Percentiles rank a stretch among this genome's conserved stretches.
These are phyloP conservation scores for Arnoldichthys spilopterus DNA, from an alignment of 2,797 vertebrate genomes.

Conservation along the genomic window DNA sequence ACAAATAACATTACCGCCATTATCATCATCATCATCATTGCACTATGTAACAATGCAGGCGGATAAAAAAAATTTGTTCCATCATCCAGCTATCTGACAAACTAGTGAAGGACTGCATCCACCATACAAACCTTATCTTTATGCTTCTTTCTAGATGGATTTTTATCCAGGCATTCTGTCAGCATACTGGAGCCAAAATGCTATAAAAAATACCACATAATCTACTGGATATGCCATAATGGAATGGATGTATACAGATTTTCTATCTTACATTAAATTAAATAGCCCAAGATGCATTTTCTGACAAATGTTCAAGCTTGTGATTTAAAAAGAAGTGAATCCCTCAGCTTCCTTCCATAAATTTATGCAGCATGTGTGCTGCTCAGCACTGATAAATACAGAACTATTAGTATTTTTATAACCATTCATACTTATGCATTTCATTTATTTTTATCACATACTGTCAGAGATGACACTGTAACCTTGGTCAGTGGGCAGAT, in stretches of 20 bases:
- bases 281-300: conserved; percentile 18
- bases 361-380: not conserved
- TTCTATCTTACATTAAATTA: conserved; percentile 33
- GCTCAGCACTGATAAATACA: conserved; percentile 1
- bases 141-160: conserved; percentile 37
- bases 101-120: conserved; percentile 25
- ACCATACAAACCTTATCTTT: conserved; percentile 49
- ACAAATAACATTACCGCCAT: conserved; percentile 45
- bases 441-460: not conserved
- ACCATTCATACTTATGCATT: conserved; percentile 4
- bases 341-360: not conserved
- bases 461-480: conserved; percentile 14
- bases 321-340: conserved; percentile 20
- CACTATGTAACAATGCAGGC: conserved; percentile 49
- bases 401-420: conserved; percentile 1
- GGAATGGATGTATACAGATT: conserved; percentile 31
- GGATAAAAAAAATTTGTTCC: conserved; percentile 47
- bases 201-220: conserved; percentile 19
- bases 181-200: conserved; percentile 10
- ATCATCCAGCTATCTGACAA: conserved; percentile 54
- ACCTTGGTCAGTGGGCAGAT: not conserved
- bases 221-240: conserved; percentile 30
- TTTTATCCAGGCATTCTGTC: conserved; percentile 39
- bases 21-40: conserved; percentile 46
- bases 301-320: conserved; percentile 25